Base-by-base conservation (phyloP, 2,113 vertebrate genomes). In the Pluvianellus socialis region DNA sequence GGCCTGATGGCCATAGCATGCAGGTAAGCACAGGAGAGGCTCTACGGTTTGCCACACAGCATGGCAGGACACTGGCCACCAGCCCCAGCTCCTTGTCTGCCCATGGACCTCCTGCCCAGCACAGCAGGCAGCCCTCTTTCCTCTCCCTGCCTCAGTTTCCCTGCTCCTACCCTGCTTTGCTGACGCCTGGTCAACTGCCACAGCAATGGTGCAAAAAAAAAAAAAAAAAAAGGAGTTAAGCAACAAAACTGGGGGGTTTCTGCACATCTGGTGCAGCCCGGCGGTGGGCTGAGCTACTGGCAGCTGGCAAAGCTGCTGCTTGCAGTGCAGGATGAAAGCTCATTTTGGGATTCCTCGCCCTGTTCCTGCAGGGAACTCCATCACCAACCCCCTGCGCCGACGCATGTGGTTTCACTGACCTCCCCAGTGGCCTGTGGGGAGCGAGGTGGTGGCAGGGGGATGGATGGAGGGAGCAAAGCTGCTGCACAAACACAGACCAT, bases 381-480 rank as follows among this genome's bases (percentile, higher is more conserved):
- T 70, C 79, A 12, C 70, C 68, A 35, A 6, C 12, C 17, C 26
- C 26, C 73, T 32, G 49, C 49, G 9, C 6, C 49, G 12, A 22
- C 7, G 49, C 49, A 12, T 50, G 40, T 3, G 5, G 42, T 56
- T 30, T 70, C 26, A 26, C 14, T 32, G 65, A 49, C 40, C 56
- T 49, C 20, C 49, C 3, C 1, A 8, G 73, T 26, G 62, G 9
- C 13, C 20, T 12, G 32, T 21, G 42, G 30, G 21, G 44, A 50
- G n/a, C 49, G 13, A 8, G 4, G 56, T 1, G 1, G 45, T 28
- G 70, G 52, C 33, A 27, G 26, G 32, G 33, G 55, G 33, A 44
- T 4, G 4, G 79, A 14, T 0, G 4, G 40, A n/a, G 2, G 6
- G 55, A 44, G 0, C 59, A 44, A 65, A 73, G 33, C 26, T 23